Base-by-base conservation (phyloP, 2,113 vertebrate genomes). In the Salvator merianae region DNA sequence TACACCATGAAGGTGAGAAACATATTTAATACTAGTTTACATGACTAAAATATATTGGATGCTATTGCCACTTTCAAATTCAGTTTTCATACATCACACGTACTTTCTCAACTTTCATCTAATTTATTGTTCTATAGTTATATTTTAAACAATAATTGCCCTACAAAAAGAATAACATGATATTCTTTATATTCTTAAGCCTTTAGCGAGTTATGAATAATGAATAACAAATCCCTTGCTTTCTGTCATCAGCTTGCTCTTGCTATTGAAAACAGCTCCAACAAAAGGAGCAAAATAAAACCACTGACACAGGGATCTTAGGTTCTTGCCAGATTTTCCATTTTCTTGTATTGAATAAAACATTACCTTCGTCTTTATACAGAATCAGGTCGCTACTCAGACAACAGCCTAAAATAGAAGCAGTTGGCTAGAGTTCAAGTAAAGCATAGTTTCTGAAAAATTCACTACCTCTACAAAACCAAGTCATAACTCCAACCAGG, bases 341-440 rank as follows among this genome's bases (percentile, higher is more conserved):
- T 97, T 96, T 95, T 94, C 93, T 92, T 88, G 86, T 89, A 85
- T 80, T 97, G 95, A 97, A 97, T 97, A 97, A 98, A 98, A 97
- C 95, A 97, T 96, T 91, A 95, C 93, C 82, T 94, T 88, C 90
- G 94, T 94, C 94, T 91, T 94, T 90, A 87, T 88, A 91, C 79
- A 89, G 88, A 92, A 95, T 93, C 77, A 94, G 86, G 90, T 77
- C 93, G 93, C 93, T 85, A 88, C 93, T 97, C 95, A 79, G 91
- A 94, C 97, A 95, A 95, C 96, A 90, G 89, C 91, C 89, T 92
- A 89, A 89, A 93, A 91, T 34, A 93, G 90, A 93, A 92, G 84
- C 82, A 84, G 88, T 82, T 90, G 90, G 91, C 81, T 88, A 83
- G n/a, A n/a, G 82, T 83, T 87, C 66, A 95, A 96, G 95, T 87